These are phyloP conservation scores for Cryptoleucopteryx plumbea DNA, from an alignment of 2,113 vertebrate genomes.

Conservation along the genomic window DNA sequence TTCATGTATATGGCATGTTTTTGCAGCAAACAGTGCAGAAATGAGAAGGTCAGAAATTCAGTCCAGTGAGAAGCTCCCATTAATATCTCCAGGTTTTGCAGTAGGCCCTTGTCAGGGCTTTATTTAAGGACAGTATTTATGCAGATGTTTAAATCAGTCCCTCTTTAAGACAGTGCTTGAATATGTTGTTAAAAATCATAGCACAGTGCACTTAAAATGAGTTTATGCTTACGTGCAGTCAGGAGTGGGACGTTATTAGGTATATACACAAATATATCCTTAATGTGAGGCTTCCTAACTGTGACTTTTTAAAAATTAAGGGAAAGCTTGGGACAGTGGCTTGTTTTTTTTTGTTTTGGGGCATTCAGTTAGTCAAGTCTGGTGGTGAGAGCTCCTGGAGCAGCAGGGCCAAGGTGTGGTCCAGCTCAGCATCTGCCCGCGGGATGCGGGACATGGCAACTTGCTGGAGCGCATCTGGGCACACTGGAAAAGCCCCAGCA, in stretches of 20 bases:
- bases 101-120: neutral
- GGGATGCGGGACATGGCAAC: neutral
- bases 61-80: neutral
- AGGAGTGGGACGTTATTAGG: neutral
- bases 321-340: neutral
- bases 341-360: neutral
- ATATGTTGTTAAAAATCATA: neutral
- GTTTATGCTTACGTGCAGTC: neutral
- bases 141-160: neutral
- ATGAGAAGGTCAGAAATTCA: neutral
- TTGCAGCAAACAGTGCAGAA: neutral
- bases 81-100: neutral
- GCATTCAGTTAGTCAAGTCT: neutral
- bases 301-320: neutral
- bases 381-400: neutral
- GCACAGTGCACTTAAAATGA: neutral
- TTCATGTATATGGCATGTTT: neutral
- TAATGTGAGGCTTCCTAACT: neutral
- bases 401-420: neutral
- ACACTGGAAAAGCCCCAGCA: neutral
- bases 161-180: neutral
- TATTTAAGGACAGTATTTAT: neutral
- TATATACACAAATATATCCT: neutral
- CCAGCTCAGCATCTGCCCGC: neutral
- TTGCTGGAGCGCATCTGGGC: neutral